These are phyloP conservation scores for Euproctis similis DNA, from an alignment of 2,888 invertebrate genomes.

Conservation along the genomic window DNA sequence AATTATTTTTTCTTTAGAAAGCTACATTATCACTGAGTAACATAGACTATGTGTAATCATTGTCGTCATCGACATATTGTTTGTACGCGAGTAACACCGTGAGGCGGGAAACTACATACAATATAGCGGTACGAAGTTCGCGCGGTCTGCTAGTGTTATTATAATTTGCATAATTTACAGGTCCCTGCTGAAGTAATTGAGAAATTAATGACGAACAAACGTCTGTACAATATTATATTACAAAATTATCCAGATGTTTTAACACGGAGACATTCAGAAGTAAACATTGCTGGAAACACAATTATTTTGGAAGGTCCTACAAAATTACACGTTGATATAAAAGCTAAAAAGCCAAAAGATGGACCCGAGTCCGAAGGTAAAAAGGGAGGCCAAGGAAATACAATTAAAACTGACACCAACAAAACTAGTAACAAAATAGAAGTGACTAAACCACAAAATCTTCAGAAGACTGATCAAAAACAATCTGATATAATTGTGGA, in stretches of 20 bases:
- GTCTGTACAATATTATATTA: conserved; percentile 80
- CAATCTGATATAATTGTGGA: conserved; percentile 19
- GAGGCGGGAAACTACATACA: no score
- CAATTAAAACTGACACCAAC: conserved; percentile 8
- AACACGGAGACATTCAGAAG: conserved; percentile 77
- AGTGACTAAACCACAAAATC: conserved; percentile 7
- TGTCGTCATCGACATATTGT: no score
- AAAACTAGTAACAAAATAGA: conserved; percentile 14
- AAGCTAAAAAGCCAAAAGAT: conserved; percentile 33
- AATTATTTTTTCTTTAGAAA: no score
- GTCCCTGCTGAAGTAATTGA: conserved; percentile 83
- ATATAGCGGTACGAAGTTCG: no score
- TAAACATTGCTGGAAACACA: conserved; percentile 52
- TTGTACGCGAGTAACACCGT: no score
- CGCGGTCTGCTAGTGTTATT: no score
- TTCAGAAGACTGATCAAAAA: conserved; percentile 7
- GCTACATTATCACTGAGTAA: no score
- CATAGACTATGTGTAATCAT: no score
- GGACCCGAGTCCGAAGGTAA: conserved; percentile 13
- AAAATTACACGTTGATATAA: conserved; percentile 38
- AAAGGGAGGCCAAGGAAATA: conserved; percentile 23
- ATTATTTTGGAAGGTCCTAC: conserved; percentile 37
- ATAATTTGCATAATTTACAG: conserved; percentile 45
- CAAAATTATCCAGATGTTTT: conserved; percentile 82
- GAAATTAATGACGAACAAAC: conserved; percentile 77